Conservation (phyloP, 2,797 vertebrate genomes). For the Phyllotis vaccarum region DNA sequence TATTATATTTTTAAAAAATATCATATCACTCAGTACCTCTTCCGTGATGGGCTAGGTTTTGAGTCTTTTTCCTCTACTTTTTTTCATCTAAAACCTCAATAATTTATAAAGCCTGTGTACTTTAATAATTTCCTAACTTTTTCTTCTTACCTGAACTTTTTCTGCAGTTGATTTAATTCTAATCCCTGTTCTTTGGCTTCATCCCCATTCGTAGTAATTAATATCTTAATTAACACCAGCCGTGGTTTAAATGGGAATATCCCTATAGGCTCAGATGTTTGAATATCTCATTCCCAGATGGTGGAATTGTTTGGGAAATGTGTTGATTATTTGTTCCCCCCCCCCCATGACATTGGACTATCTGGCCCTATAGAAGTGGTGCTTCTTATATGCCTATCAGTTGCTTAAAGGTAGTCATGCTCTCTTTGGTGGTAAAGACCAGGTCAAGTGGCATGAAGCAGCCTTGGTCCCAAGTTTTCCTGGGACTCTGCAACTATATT, state of each 20-base stretch:
- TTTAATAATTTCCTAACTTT: not conserved
- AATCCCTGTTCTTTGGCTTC: not conserved
- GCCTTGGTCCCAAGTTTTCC: too few species aligned
- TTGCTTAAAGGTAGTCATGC: too few species aligned
- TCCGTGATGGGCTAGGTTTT: not conserved
- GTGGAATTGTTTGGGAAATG: not conserved
- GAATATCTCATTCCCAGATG: not conserved
- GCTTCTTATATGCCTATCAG: too few species aligned
- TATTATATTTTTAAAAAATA: not conserved
- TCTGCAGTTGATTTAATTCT: not conserved
- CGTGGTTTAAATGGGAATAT: not conserved
- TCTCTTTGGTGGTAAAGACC: too few species aligned
- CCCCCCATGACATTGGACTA: too few species aligned
- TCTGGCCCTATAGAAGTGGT: too few species aligned
- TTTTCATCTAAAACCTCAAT: not conserved
- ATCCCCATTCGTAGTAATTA: not conserved
- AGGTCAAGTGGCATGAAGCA: too few species aligned
- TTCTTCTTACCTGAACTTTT: not conserved
- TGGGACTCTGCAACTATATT: too few species aligned
- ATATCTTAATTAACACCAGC: not conserved
- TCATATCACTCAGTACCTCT: not conserved
- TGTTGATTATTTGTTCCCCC: too few species aligned
- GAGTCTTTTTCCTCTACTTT: not conserved
- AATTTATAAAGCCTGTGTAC: not conserved
- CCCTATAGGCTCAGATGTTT: not conserved